phyloP scores from a whole-genome alignment of 1,140 invertebrate species.

The Sitophilus oryzae region DNA sequence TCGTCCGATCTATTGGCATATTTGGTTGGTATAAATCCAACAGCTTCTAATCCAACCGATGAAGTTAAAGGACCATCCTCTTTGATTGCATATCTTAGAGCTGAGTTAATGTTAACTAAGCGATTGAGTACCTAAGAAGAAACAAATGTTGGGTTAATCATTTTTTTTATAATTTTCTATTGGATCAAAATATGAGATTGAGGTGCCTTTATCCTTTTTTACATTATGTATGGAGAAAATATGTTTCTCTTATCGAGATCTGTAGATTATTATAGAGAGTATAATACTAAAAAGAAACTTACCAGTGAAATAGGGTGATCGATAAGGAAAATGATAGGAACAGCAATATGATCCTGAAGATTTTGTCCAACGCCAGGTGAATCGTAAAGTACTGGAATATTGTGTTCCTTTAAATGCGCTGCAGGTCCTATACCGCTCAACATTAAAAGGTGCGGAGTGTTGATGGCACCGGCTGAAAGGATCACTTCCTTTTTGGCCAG shows the following conservation, averaged over 20 bases:
- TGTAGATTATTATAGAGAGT: neutral
- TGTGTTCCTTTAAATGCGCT: constrained; percentile 61
- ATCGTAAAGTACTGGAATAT: constrained; percentile 62
- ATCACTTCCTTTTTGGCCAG: constrained; percentile 73
- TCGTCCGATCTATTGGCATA: constrained; percentile 77
- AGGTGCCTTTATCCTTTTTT: too few species aligned
- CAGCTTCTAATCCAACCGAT: constrained; percentile 71
- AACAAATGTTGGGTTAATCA: too few species aligned
- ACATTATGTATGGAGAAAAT: neutral
- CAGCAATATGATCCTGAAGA: constrained; percentile 78
- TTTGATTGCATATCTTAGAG: constrained; percentile 66
- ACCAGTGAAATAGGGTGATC: constrained; percentile 72
- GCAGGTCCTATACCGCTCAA: constrained; percentile 75
- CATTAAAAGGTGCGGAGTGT: constrained; percentile 76
- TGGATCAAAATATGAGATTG: too few species aligned
- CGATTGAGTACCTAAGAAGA: constrained; percentile 51
- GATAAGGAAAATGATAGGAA: constrained; percentile 72
- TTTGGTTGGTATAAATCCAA: constrained; percentile 80
- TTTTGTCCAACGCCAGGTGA: constrained; percentile 73
- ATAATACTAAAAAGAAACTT: neutral
- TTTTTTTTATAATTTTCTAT: too few species aligned
- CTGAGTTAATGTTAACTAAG: constrained; percentile 70
- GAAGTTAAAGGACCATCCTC: constrained; percentile 78
- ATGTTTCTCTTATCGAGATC: neutral
- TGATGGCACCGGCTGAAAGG: constrained; percentile 70